Conservation (phyloP, 2,888 invertebrate genomes). For the Apodemia hepburni region DNA sequence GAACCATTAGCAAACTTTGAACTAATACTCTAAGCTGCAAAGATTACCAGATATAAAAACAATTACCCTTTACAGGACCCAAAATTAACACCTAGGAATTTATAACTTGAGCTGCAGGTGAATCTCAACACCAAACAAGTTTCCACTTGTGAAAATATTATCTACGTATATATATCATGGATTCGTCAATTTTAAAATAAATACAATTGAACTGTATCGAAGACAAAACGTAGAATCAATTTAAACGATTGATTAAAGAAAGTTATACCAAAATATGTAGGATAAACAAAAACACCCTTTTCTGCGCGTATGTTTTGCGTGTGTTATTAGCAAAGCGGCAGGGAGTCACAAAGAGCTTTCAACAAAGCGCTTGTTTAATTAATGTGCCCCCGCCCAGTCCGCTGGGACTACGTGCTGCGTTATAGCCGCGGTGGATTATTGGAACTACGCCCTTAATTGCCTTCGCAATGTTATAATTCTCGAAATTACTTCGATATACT, state of each 20-base stretch:
- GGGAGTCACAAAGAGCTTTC: slow-evolving; percentile 49
- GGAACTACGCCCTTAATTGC: slow-evolving; percentile 49
- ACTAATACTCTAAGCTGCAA: no score
- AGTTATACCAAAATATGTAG: slow-evolving; percentile 35
- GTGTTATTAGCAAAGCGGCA: slow-evolving; percentile 59
- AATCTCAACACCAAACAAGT: no score
- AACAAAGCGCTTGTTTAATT: slow-evolving; percentile 75
- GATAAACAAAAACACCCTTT: slow-evolving; percentile 57
- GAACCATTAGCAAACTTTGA: no score
- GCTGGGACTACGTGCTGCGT: slow-evolving; percentile 54
- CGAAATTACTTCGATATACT: slow-evolving; percentile 17
- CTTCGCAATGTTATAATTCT: slow-evolving; percentile 30
- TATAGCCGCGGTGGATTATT: slow-evolving; percentile 56
- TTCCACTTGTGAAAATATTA: no score
- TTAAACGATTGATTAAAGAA: slow-evolving; percentile 30
- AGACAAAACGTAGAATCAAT: not conserved
- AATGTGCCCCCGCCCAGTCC: slow-evolving; percentile 72
- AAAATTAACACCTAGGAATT: no score
- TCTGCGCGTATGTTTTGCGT: slow-evolving; percentile 51
- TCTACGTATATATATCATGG: no score
- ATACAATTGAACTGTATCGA: no score
- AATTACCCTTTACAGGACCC: no score
- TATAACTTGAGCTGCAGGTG: no score
- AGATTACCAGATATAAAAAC: no score
- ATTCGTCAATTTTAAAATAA: no score